These are phyloP conservation scores for Dynastes hyllus DNA, from an alignment of 2,888 invertebrate species.

Conservation along the genomic window DNA sequence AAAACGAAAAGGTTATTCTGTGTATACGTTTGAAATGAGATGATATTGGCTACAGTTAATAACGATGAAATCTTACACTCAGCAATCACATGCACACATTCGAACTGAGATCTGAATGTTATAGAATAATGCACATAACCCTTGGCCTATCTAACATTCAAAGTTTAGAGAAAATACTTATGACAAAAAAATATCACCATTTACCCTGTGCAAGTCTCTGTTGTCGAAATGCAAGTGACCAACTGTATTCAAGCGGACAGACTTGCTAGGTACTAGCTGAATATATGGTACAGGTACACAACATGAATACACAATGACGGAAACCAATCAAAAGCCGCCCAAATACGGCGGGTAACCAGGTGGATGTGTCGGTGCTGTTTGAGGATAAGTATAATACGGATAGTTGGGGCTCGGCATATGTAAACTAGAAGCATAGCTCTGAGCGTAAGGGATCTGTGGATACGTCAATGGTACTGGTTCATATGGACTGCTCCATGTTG, in stretches of 20 bases:
- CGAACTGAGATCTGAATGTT: slow-evolving; percentile 60
- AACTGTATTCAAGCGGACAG: slow-evolving; percentile 72
- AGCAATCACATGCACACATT: slow-evolving; percentile 55
- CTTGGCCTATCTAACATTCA: slow-evolving; percentile 72
- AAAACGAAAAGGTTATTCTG: too few species aligned
- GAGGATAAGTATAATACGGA: slow-evolving; percentile 74
- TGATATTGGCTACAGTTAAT: slow-evolving; percentile 69
- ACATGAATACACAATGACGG: slow-evolving; percentile 72
- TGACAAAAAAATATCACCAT: slow-evolving; percentile 74
- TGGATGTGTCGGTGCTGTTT: slow-evolving; percentile 69
- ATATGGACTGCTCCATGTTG: slow-evolving; percentile 69
- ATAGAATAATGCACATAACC: slow-evolving; percentile 71
- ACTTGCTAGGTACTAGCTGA: slow-evolving; percentile 73
- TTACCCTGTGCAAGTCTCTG: slow-evolving; percentile 74
- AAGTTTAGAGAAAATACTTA: slow-evolving; percentile 73
- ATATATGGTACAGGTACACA: slow-evolving; percentile 73
- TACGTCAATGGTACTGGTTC: slow-evolving; percentile 71
- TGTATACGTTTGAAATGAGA: slow-evolving; percentile 58
- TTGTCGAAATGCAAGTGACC: slow-evolving; percentile 72
- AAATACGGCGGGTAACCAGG: slow-evolving; percentile 70
- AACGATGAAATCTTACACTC: slow-evolving; percentile 62
- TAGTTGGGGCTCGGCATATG: slow-evolving; percentile 83
- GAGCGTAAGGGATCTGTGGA: slow-evolving; percentile 67
- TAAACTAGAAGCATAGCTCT: slow-evolving; percentile 73
- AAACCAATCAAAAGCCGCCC: slow-evolving; percentile 72